Conservation (phyloP, 2,797 vertebrate genomes). For the Nyctibius grandis region DNA sequence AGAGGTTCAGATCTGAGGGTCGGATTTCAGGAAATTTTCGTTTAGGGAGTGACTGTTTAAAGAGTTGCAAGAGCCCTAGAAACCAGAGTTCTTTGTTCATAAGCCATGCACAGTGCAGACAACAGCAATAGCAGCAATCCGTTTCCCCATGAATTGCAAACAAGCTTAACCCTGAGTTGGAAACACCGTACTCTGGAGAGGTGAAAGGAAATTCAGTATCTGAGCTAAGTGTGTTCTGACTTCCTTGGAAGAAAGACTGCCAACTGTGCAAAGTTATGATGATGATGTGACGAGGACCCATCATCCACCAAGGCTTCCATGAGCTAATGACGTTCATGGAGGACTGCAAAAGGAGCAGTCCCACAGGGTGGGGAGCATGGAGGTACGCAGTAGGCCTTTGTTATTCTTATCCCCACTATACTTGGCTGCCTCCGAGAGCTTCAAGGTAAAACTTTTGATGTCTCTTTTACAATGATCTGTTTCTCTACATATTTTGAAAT, state of each 20-base stretch:
- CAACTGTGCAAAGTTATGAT: background rate
- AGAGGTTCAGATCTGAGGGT: background rate
- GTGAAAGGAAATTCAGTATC: constrained; percentile 43
- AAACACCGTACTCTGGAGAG: constrained; percentile 30
- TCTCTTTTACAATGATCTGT: constrained; percentile 51
- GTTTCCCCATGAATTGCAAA: background rate
- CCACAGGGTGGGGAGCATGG: background rate
- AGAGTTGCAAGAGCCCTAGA: constrained; percentile 4
- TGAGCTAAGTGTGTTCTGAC: constrained; percentile 25
- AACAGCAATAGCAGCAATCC: constrained; percentile 3
- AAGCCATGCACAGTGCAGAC: background rate
- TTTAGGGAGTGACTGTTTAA: constrained; percentile 23
- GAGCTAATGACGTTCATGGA: background rate
- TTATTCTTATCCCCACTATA: background rate
- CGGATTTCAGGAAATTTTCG: background rate
- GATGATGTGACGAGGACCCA: constrained; percentile 15
- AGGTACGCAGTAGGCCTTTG: background rate
- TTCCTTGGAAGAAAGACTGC: constrained; percentile 18
- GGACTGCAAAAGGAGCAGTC: background rate
- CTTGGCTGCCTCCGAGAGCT: background rate
- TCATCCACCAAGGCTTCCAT: background rate
- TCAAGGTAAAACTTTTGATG: constrained; percentile 46
- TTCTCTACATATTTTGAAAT: constrained; percentile 56
- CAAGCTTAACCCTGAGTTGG: constrained; percentile 47
- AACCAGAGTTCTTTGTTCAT: constrained; percentile 38